A percentile compares a stretch with the other conserved stretches of the same genome.
These are phyloP conservation scores for Proterorhinus semilunaris DNA, from an alignment of 2,113 vertebrate genomes.

Conservation along the genomic window DNA sequence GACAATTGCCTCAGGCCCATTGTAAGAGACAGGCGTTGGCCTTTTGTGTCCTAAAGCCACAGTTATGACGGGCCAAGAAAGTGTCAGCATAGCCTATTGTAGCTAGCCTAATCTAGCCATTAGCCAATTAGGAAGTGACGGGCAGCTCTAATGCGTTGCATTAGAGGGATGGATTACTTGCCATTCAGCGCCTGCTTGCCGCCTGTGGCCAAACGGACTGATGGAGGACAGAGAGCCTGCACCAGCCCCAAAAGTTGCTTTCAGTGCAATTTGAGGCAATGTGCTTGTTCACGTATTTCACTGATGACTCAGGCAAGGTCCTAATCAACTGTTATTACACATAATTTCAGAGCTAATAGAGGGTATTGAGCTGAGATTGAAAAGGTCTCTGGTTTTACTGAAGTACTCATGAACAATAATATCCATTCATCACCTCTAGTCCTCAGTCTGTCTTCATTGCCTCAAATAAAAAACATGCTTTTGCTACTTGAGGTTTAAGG, in stretches of 20 bases:
- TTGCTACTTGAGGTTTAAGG: conserved; percentile 23
- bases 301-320: conserved; percentile 24
- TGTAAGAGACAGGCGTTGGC: not conserved
- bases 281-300: conserved; percentile 47
- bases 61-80: conserved; percentile 54
- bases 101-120: conserved; percentile 70
- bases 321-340: conserved; percentile 58
- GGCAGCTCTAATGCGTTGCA: conserved; percentile 62
- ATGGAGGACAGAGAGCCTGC: conserved; percentile 32
- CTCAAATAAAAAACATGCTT: not conserved
- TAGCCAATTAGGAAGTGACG: conserved; percentile 76
- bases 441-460: conserved; percentile 21
- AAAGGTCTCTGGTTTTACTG: conserved; percentile 25
- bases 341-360: conserved; percentile 47
- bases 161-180: conserved; percentile 70
- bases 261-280: conserved; percentile 53
- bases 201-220: conserved; percentile 43
- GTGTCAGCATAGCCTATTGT: conserved; percentile 72
- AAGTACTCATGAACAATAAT: conserved; percentile 38
- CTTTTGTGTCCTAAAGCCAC: conserved; percentile 53
- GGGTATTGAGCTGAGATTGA: conserved; percentile 29
- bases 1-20: conserved; percentile 19
- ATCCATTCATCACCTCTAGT: conserved; percentile 11
- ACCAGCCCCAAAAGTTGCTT: conserved; percentile 58
- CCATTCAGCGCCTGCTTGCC: conserved; percentile 51